Evolutionary conservation across 2,888 invertebrate species (phyloP), one percentile per base, ranked within the genome.

Genomic region (Pachliopta kotzebuea): DNA sequence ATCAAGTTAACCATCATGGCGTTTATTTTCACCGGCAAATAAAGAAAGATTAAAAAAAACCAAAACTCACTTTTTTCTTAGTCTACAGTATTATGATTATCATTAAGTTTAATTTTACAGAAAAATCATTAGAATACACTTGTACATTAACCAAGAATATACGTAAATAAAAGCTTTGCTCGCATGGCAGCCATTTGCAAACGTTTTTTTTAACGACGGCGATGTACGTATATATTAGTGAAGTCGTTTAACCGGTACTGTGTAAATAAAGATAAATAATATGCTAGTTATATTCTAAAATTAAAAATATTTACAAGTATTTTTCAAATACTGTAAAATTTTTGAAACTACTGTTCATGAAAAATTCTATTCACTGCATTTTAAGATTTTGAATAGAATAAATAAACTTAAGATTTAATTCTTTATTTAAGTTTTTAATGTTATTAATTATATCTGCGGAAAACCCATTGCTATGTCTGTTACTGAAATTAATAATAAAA

Each of bases 131-230:
- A n/a, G 8, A 45, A 45, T 18, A 4, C 18, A 11, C 45, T n/a
- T n/a, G 6, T 45, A n/a, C 8, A 45, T 6, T 11, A n/a, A n/a
- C 11, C 4, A 4, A 50, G 42, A 53, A 26, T 42, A 26, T 42
- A 21, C 29, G 42, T 54, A 63, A 59, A 53, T 37, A 62, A 65
- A 59, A 45, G 62, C 67, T 64, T 64, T 57, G 63, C 56, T 62
- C 54, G 45, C 63, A 65, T 59, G 67, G 68, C 78, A 70, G 79
- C 86, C 87, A 86, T 86, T 86, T 86, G 85, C 81, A 79, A 75
- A 76, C 70, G 23, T 2, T 21, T 21, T 52, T 50, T 21, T 52
- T 20, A 45, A 45, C 3, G n/a, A 21, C 0, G 21, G 50, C 20
- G 50, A 8, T 21, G 21, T 21, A 23, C 23, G 8, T 18, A 9